phyloP scores from a whole-genome alignment of 2,888 invertebrate species.

The Onthophagus sagittarius region DNA sequence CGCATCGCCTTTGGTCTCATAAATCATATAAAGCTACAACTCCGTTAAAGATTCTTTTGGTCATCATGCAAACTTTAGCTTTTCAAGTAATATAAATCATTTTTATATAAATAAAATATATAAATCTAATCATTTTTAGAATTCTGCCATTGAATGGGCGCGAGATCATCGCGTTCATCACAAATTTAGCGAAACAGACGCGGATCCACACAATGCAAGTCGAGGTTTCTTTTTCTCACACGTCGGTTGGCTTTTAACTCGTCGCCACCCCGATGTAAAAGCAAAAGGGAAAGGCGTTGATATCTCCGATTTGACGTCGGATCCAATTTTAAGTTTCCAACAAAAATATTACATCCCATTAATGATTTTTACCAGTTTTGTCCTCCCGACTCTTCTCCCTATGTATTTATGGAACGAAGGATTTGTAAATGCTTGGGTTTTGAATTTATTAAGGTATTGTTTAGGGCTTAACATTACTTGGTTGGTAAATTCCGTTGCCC shows the following conservation, averaged over 20 bases:
- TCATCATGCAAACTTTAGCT: constrained; percentile 77
- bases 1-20: constrained; percentile 95
- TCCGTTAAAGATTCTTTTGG: constrained; percentile 76
- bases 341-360: constrained; percentile 78
- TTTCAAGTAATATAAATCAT: constrained; percentile 54
- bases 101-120: too few species aligned
- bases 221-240: constrained; percentile 96
- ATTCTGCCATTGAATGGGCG: constrained; percentile 62
- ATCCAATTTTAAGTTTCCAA: constrained; percentile 81
- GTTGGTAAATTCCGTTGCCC: constrained; percentile 88
- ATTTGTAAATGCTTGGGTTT: constrained; percentile 63
- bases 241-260: constrained; percentile 88
- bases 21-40: constrained; percentile 85
- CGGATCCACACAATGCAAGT: constrained; percentile 89
- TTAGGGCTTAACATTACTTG: constrained; percentile 82
- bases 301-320: constrained; percentile 74
- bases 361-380: constrained; percentile 72
- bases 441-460: constrained; percentile 73
- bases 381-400: constrained; percentile 72
- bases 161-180: constrained; percentile 84
- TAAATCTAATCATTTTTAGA: too few species aligned
- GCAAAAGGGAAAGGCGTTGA: constrained; percentile 83
- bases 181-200: constrained; percentile 90
- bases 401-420: constrained; percentile 76
- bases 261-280: constrained; percentile 87